Conservation (phyloP, 2,888 invertebrate genomes). For the Xylophagus ater region DNA sequence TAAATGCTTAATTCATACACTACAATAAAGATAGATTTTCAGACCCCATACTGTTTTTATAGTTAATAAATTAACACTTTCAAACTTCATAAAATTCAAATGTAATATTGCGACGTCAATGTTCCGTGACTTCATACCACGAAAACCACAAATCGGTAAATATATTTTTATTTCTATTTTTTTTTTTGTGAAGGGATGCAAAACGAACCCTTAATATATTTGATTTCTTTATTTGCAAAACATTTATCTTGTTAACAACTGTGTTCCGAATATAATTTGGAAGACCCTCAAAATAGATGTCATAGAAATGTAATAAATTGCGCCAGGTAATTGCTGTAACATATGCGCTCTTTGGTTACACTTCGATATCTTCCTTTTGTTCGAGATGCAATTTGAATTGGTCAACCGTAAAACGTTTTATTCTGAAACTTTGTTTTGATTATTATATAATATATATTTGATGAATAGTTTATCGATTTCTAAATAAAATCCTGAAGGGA, state of each 20-base stretch:
- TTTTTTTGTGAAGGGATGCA: neutral
- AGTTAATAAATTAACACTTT: slow-evolving; percentile 12
- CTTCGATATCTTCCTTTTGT: slow-evolving; percentile 6
- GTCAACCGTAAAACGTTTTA: too few relatives aligned
- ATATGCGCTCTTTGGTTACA: slow-evolving; percentile 19
- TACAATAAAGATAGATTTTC: too few relatives aligned
- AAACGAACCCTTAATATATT: slow-evolving; percentile 4
- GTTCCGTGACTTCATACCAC: slow-evolving; percentile 11
- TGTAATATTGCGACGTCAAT: slow-evolving; percentile 11
- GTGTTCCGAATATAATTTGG: neutral
- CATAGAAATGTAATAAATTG: slow-evolving; percentile 13
- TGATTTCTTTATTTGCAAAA: slow-evolving; percentile 13
- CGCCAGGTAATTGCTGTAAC: slow-evolving; percentile 19
- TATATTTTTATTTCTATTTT: neutral
- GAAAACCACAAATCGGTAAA: slow-evolving; percentile 6
- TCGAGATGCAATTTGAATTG: slow-evolving; percentile 1
- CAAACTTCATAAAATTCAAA: slow-evolving; percentile 7
- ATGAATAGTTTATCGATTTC: too few relatives aligned
- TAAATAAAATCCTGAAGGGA: too few relatives aligned
- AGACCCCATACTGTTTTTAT: too few relatives aligned
- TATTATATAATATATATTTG: too few relatives aligned
- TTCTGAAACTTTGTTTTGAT: too few relatives aligned
- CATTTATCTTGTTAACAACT: too few relatives aligned
- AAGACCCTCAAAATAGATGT: slow-evolving; percentile 1
- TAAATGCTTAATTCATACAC: too few relatives aligned